Percentiles rank a stretch among this genome's conserved stretches.
These are phyloP conservation scores for Phyllotreta cruciferae DNA, from an alignment of 2,888 invertebrate species.

Conservation along the genomic window DNA sequence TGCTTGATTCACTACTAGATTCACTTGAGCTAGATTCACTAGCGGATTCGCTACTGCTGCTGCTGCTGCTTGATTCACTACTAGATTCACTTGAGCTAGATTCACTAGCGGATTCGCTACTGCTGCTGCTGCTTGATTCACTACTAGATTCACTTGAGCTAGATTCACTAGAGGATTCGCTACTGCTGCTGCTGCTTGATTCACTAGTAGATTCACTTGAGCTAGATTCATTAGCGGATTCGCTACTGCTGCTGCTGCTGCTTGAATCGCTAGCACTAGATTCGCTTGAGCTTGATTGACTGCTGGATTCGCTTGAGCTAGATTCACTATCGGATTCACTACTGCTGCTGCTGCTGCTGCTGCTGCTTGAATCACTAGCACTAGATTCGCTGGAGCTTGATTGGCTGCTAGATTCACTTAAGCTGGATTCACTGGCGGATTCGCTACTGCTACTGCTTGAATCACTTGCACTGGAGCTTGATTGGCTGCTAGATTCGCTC, in stretches of 20 bases:
- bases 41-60: conserved; percentile 40
- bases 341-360: conserved; percentile 46
- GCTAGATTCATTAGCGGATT: too few species aligned
- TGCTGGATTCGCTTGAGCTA: too few species aligned
- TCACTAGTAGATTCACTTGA: too few species aligned
- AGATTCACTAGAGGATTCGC: conserved; percentile 29
- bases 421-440: conserved; percentile 31
- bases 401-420: conserved; percentile 47
- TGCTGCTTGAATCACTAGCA: conserved; percentile 48
- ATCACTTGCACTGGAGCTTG: conserved; percentile 13
- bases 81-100: conserved; percentile 47
- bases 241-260: conserved; percentile 29
- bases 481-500: conserved; percentile 33
- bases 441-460: too few species aligned
- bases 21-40: too few species aligned
- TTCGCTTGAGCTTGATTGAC: too few species aligned
- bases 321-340: too few species aligned
- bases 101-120: too few species aligned
- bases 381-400: conserved; percentile 29
- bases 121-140: conserved; percentile 24
- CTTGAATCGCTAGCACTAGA: too few species aligned
- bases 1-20: too few species aligned
- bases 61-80: conserved; percentile 33
- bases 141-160: conserved; percentile 48
- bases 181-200: too few species aligned